These are phyloP conservation scores for Scolopax rusticola DNA, from an alignment of 2,797 vertebrate genomes.

Conservation along the genomic window DNA sequence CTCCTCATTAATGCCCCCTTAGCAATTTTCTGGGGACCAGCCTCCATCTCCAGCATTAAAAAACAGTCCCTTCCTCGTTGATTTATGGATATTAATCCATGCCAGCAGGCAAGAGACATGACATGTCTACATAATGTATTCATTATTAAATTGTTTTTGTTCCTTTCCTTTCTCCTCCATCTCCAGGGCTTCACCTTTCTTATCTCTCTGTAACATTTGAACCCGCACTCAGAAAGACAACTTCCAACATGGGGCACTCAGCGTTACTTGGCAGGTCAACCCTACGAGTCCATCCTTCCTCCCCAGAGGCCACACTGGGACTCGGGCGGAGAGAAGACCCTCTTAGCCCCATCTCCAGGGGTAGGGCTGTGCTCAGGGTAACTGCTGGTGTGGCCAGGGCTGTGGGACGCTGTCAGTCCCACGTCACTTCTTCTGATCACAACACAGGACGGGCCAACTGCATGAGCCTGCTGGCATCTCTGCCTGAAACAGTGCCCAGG, in stretches of 20 bases:
- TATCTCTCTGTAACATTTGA: not conserved
- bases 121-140: conserved; percentile 62
- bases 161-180: conserved; percentile 8
- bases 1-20: conserved; percentile 65
- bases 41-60: conserved; percentile 70
- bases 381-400: not conserved
- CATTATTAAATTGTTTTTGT: conserved; percentile 60
- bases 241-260: not conserved
- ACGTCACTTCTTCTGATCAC: not conserved
- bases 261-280: not conserved
- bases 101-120: conserved; percentile 61
- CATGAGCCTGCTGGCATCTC: conserved; percentile 22
- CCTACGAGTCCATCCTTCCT: not conserved
- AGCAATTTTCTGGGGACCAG: conserved; percentile 69
- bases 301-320: not conserved
- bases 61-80: conserved; percentile 62
- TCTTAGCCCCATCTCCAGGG: not conserved
- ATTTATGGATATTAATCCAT: conserved; percentile 71
- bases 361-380: not conserved
- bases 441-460: conserved; percentile 27
- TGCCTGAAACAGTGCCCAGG: conserved; percentile 52
- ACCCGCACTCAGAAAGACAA: not conserved
- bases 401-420: not conserved
- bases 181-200: not conserved
- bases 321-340: not conserved